Evolutionary conservation across 1,140 invertebrate species (phyloP), one percentile per base, ranked within the genome.

Genomic region (Eufriesea mexicana): DNA sequence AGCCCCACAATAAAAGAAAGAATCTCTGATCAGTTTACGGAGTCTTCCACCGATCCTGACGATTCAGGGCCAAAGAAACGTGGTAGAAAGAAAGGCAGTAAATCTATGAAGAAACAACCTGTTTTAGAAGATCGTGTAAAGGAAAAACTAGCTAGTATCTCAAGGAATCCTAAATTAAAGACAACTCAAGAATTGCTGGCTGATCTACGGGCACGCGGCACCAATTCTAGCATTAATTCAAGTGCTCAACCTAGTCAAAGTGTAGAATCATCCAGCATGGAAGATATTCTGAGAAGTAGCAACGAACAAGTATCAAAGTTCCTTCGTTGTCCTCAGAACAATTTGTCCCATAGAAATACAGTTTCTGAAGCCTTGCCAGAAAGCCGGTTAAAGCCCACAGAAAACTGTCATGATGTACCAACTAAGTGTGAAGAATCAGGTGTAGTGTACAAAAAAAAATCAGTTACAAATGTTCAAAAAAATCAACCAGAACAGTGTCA

Each of bases 171-270:
- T 83, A 96, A 97, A 94, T 95, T 98, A 2, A 98, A 98, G 95
- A 98, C 97, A 2, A 98, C 97, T 42, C 97, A 97, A 89, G 97
- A 98, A 91, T 91, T 98, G 28, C 95, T 98, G 74, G 97, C 97
- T 59, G 96, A 97, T 90, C 94, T 98, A 79, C 96, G 97, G 91
- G 96, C 96, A 79, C 95, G 96, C 72, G 95, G 94, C 84, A 92
- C 95, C 86, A 93, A 90, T 76, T 84, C 88, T 75, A 91, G 87
- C 84, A 55, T 83, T 74, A 90, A 86, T 83, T 79, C 89, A 67
- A 76, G 91, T 86, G 89, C 88, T 84, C 84, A 94, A 93, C 89
- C 91, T 93, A 92, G 92, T 92, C 91, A 93, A 88, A 93, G 91
- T 88, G 91, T 91, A 87, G 92, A 92, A 80, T 89, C 92, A 74